Evolutionary conservation across 1,140 invertebrate species (phyloP), one percentile per base, ranked within the genome.

Genomic region (Heliothis subflexa): DNA sequence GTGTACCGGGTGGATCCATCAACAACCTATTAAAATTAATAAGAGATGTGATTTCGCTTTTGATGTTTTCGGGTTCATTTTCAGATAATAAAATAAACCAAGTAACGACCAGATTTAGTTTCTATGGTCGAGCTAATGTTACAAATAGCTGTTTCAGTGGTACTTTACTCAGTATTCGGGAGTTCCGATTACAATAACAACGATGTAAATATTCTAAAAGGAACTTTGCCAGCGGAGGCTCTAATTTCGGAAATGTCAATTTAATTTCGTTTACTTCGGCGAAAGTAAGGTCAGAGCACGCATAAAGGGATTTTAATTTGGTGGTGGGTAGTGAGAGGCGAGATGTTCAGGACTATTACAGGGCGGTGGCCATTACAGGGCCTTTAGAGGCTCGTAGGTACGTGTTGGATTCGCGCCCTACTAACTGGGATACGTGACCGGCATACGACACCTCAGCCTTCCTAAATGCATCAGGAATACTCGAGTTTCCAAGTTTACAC

Each of bases 291-390:
- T 77, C 82, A 79, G 82, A 88, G 84, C 81, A 85, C 83, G 84
- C 84, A 85, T 86, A 86, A 86, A 89, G 74, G 86, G 86, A 89
- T 92, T 93, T 92, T 90, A 93, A 90, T 93, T 92, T 89, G 81
- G 86, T 85, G 83, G 78, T 64, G 61, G 82, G 73, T 59, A 75
- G 73, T 75, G 54, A 79, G 82, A 81, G 83, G 88, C 64, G 81
- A 81, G 81, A 84, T 87, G 88, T 88, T 89, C 78, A 78, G 66
- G 79, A 85, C 81, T 87, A 89, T 88, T 90, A 91, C 81, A 85
- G 83, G 83, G 77, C 81, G 82, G 77, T 81, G 76, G 84, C 86
- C 88, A 93, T 92, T 93, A 92, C 88, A 81, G 81, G 88, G 84
- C 86, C 84, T 89, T 92, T 92, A 91, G 88, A 89, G 85, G 83